Evolutionary conservation across 2,797 vertebrate species (phyloP).

Genomic region (Australoheros facetus): DNA sequence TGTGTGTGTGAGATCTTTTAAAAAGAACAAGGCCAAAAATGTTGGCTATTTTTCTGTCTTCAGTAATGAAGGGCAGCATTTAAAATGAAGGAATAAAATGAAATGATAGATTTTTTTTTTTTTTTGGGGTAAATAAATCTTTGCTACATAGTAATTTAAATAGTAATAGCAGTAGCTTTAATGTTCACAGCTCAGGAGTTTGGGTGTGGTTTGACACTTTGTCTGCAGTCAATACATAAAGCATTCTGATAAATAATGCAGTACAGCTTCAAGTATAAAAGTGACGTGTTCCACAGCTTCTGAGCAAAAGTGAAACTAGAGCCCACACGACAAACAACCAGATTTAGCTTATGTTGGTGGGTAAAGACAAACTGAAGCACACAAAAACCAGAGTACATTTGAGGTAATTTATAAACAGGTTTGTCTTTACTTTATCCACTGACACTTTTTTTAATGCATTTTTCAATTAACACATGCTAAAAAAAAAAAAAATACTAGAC

Average conservation of each 20-base stretch:
- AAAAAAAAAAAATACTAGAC: not conserved
- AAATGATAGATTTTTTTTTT: not conserved
- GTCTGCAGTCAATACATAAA: constrained; percentile 6
- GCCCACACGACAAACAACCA: not conserved
- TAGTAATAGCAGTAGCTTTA: not conserved
- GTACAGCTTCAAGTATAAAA: constrained; percentile 45
- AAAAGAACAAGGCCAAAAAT: not conserved
- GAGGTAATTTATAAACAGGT: not conserved
- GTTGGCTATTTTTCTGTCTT: not conserved
- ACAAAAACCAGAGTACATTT: not conserved
- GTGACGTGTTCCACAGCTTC: constrained; percentile 65
- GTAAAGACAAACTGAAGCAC: not conserved
- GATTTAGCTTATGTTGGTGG: constrained; percentile 10
- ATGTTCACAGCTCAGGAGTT: constrained; percentile 9
- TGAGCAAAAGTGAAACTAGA: constrained; percentile 9
- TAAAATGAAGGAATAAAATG: not conserved
- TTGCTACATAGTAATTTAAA: not conserved
- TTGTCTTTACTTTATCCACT: not conserved
- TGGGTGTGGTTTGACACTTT: not conserved
- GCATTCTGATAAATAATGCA: constrained; percentile 33
- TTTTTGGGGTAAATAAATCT: not conserved
- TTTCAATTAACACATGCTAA: not conserved
- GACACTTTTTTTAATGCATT: not conserved
- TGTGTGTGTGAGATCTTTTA: not conserved
- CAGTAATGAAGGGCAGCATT: not conserved